Evolutionary conservation across 2,888 invertebrate genomes (phyloP).

Genomic region (Yponomeuta malinellus): DNA sequence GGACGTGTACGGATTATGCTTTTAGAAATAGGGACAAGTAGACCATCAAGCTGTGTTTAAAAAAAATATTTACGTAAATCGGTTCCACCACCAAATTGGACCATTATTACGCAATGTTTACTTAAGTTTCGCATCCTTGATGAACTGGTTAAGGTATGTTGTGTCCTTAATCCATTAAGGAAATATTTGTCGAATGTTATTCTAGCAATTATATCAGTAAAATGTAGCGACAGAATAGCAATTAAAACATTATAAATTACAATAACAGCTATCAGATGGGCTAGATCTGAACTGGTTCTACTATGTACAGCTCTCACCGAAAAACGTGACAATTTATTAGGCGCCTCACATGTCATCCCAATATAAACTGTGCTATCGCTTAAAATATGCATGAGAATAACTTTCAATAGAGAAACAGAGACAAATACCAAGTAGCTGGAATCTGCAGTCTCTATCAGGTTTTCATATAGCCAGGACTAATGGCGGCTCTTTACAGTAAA

Average conservation of each 20-base stretch:
- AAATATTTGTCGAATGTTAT: neutral
- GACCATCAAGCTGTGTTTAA: neutral
- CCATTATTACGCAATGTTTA: neutral
- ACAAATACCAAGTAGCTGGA: neutral
- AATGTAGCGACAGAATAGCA: neutral
- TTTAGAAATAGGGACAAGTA: neutral
- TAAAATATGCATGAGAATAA: neutral
- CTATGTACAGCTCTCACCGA: neutral
- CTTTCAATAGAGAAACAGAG: neutral
- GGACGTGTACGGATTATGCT: neutral
- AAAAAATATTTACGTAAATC: neutral
- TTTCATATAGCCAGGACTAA: no score
- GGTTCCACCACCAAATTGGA: neutral
- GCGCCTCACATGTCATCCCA: neutral
- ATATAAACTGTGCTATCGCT: neutral
- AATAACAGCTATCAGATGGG: neutral
- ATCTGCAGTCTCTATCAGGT: neutral
- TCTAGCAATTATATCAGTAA: neutral
- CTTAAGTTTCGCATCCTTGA: neutral
- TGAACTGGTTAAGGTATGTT: neutral
- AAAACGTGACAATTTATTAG: neutral
- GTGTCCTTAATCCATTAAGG: slow-evolving; percentile 1
- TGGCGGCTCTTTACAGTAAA: neutral
- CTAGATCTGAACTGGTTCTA: neutral
- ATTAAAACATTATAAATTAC: neutral